These are phyloP conservation scores for Zygaena filipendulae DNA, from an alignment of 2,888 invertebrate species.

Conservation along the genomic window DNA sequence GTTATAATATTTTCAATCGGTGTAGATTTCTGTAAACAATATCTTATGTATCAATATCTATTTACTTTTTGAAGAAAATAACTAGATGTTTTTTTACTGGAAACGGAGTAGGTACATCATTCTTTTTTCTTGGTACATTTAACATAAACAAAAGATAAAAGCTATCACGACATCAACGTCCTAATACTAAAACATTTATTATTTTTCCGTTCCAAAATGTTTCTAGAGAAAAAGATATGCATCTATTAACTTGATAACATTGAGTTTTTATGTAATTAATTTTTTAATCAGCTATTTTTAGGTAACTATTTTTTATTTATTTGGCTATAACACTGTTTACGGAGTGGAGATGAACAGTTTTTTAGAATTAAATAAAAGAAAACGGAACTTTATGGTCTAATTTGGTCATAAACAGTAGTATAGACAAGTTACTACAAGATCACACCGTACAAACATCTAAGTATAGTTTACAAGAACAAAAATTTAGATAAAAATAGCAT, in stretches of 20 bases:
- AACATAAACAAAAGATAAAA: constrained; percentile 28
- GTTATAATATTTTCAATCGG: too few species aligned
- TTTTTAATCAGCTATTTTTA: constrained; percentile 42
- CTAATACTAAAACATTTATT: constrained; percentile 55
- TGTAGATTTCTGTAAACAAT: too few species aligned
- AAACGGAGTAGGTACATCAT: too few species aligned
- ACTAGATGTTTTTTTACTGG: too few species aligned
- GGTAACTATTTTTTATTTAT: constrained; percentile 27
- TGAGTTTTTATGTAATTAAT: constrained; percentile 28
- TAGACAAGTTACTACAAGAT: constrained; percentile 26
- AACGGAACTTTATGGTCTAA: too few species aligned
- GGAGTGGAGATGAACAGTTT: constrained; percentile 21
- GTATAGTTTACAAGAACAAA: too few species aligned
- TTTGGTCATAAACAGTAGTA: constrained; percentile 34
- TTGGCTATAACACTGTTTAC: constrained; percentile 47
- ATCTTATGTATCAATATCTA: too few species aligned
- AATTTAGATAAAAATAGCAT: too few species aligned
- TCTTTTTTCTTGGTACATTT: constrained; percentile 23
- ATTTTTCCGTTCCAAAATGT: constrained; percentile 57
- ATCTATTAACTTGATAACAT: constrained; percentile 62
- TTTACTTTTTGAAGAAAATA: constrained; percentile 2
- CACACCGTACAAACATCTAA: constrained; percentile 49
- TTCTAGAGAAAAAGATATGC: constrained; percentile 66
- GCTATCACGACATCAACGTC: constrained; percentile 60
- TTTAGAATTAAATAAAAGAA: too few species aligned